A percentile compares a stretch with the other conserved stretches of the same genome.
These are phyloP conservation scores for Rhinichthys klamathensis DNA, from an alignment of 2,113 vertebrate species.

Conservation along the genomic window DNA sequence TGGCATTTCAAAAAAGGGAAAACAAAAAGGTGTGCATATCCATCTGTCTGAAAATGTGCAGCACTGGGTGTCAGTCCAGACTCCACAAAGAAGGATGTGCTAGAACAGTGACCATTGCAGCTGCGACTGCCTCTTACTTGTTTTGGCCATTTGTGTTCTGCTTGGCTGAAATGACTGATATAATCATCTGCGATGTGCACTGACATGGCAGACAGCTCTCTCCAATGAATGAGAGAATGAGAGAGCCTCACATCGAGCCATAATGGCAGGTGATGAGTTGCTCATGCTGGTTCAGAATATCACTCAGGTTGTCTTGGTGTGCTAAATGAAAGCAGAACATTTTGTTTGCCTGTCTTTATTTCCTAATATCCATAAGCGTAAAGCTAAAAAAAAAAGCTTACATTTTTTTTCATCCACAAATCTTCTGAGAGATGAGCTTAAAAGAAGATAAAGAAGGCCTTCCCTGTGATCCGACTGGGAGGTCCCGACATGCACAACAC, in stretches of 20 bases:
- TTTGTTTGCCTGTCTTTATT: neutral
- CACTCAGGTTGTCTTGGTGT: conserved; percentile 21
- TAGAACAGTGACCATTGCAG: conserved; percentile 50
- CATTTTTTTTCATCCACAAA: neutral
- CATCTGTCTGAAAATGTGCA: conserved; percentile 62
- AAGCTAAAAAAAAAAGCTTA: neutral
- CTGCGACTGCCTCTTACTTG: conserved; percentile 55
- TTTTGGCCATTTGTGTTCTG: conserved; percentile 51
- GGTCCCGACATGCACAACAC: neutral
- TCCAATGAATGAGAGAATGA: conserved; percentile 31
- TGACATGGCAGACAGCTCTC: conserved; percentile 46
- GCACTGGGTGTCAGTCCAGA: conserved; percentile 51
- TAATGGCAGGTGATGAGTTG: conserved; percentile 48
- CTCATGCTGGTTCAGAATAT: conserved; percentile 30
- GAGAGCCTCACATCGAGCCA: conserved; percentile 32
- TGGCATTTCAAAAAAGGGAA: conserved; percentile 54
- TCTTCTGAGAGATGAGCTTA: neutral
- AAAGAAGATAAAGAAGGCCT: neutral
- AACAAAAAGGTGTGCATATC: conserved; percentile 57
- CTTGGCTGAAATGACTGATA: conserved; percentile 58
- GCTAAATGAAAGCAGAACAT: neutral
- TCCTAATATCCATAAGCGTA: neutral
- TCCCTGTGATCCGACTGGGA: neutral
- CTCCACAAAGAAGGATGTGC: conserved; percentile 44
- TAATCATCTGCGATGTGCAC: conserved; percentile 53